Conservation (phyloP, 2,888 invertebrate genomes). For the Tanytarsus gracilentus region DNA sequence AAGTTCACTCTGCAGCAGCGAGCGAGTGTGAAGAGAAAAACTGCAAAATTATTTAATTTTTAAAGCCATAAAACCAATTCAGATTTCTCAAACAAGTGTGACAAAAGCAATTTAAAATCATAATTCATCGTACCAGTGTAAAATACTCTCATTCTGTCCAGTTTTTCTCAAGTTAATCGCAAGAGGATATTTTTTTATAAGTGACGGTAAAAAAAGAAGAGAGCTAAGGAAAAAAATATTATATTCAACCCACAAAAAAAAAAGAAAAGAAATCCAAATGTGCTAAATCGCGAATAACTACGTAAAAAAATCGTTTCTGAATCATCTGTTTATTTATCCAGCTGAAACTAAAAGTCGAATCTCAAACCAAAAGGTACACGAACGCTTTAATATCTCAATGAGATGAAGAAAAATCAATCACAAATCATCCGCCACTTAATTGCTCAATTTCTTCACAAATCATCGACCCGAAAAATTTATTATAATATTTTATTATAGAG, state of each 20-base stretch:
- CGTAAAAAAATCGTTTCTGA: not conserved
- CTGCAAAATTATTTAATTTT: not conserved
- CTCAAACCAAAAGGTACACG: too few relatives aligned
- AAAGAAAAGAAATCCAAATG: slow-evolving; percentile 14
- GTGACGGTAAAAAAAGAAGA: not conserved
- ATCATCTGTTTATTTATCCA: slow-evolving; percentile 1
- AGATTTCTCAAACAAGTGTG: slow-evolving; percentile 6
- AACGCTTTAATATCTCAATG: not conserved
- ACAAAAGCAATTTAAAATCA: not conserved
- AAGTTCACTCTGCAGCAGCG: not conserved
- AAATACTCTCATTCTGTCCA: not conserved
- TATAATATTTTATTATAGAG: not conserved
- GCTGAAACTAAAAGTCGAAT: not conserved
- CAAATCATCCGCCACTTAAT: not conserved
- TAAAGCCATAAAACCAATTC: not conserved
- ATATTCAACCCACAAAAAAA: slow-evolving; percentile 9
- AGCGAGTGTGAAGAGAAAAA: not conserved
- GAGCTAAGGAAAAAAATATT: not conserved
- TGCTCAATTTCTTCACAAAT: slow-evolving; percentile 5
- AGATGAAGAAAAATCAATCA: not conserved
- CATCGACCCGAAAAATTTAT: slow-evolving; percentile 2
- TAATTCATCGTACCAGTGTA: not conserved
- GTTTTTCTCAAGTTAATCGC: not conserved
- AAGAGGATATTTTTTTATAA: not conserved
- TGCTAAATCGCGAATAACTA: not conserved